These are phyloP conservation scores for Chloroceryle inda DNA, from an alignment of 2,797 vertebrate species.

Conservation along the genomic window DNA sequence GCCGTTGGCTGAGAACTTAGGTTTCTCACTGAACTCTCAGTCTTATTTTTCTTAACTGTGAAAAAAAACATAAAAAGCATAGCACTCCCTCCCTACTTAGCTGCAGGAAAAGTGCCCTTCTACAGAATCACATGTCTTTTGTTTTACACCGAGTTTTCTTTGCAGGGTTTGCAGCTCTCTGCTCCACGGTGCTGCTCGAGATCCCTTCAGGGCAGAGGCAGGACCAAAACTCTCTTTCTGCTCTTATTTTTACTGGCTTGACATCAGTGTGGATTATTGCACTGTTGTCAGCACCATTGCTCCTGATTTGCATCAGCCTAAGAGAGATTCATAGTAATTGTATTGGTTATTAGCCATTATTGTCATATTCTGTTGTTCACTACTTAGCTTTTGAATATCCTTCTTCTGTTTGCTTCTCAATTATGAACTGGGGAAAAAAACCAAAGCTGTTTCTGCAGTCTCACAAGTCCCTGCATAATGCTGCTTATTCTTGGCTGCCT, in stretches of 20 bases:
- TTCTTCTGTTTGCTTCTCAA: not conserved
- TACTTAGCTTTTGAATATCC: not conserved
- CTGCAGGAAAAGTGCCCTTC: not conserved
- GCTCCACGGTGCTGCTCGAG: not conserved
- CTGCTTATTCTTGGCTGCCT: not conserved
- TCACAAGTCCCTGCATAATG: not conserved
- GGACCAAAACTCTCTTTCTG: slow-evolving; percentile 25
- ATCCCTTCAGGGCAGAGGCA: slow-evolving; percentile 42
- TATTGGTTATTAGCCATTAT: not conserved
- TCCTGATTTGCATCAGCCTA: slow-evolving; percentile 66
- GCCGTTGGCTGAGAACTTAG: not conserved
- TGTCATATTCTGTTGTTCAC: not conserved
- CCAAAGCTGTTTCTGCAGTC: not conserved
- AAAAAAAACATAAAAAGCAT: not conserved
- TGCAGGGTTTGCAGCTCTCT: not conserved
- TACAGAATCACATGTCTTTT: not conserved
- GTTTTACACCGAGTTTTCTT: not conserved
- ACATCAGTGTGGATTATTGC: slow-evolving; percentile 65
- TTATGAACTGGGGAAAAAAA: not conserved
- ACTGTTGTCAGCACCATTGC: slow-evolving; percentile 62
- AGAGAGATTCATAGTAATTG: slow-evolving; percentile 5
- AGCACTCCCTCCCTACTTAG: not conserved
- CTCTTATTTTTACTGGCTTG: slow-evolving; percentile 68
- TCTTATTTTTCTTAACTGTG: not conserved
- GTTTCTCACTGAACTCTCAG: not conserved